Base-by-base conservation (phyloP, 2,888 invertebrate species). In the Idaea biselata region DNA sequence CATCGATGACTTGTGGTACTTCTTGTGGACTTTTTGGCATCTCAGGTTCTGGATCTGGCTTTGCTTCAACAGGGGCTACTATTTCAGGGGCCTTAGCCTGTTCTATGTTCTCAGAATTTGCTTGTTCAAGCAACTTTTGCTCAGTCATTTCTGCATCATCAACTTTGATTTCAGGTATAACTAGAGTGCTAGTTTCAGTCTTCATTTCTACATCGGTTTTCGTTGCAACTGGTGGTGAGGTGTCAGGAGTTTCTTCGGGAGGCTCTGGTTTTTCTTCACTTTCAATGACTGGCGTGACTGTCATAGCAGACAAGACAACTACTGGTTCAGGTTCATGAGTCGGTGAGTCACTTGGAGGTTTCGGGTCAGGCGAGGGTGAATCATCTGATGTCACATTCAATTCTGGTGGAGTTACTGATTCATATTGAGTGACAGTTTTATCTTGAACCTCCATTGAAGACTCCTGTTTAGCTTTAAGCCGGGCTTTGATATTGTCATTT, bases 401-500 rank as follows among this genome's bases (percentile, higher is more conserved):
- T 72, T 88, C 87, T 59, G 86, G 84, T 31, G 86, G 86, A 56
- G 87, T 86, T 1, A 86, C 85, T 60, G 84, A 84, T 69, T 87
- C 88, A 80, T 86, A 84, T 55, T 83, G 78, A 32, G 80, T 76
- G 18, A 73, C 66, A 55, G 69, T 72, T 76, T 89, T 89, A 6
- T 86, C 85, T 68, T 83, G 81, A 32, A 77, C 75, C 58, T 84
- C 83, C 79, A 84, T 81, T 54, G 83, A 69, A n/a, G 79, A 69
- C n/a, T 83, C 83, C 74, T 93, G 89, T 72, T 94, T 93, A 66
- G 91, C 89, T 72, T 93, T 92, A 54, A 91, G 75, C 55, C 88
- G 78, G 58, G 83, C 88, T 82, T 87, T 90, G 74, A 84, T 83
- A 44, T 44, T 44, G 44, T 44, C 44, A 44, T 44, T 44, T 14